Conservation (phyloP, 2,113 vertebrate genomes). For the Malurus melanocephalus region DNA sequence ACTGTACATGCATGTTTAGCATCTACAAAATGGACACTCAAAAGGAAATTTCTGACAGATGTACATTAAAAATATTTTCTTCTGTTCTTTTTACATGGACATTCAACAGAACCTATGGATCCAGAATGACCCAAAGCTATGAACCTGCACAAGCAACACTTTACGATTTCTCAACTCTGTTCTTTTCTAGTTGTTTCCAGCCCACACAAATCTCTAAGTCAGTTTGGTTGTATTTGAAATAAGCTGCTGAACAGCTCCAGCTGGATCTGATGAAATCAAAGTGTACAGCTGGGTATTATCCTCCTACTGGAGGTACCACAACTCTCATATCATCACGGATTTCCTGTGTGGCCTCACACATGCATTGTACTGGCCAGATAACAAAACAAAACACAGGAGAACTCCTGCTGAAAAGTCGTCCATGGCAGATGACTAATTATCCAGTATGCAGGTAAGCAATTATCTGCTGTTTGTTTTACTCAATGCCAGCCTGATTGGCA, state of each 20-base stretch:
- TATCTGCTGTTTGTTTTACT: neutral
- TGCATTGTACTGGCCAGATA: neutral
- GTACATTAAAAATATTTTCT: neutral
- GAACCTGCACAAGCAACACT: neutral
- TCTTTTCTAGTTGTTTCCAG: slow-evolving; percentile 35
- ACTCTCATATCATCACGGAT: neutral
- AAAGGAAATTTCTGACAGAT: neutral
- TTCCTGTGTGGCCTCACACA: slow-evolving; percentile 33
- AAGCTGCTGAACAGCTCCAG: slow-evolving; percentile 44
- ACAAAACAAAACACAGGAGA: slow-evolving; percentile 8
- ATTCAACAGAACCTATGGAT: neutral
- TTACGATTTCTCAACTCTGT: slow-evolving; percentile 18
- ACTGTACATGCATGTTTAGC: neutral
- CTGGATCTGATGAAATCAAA: slow-evolving; percentile 35
- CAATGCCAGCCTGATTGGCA: neutral
- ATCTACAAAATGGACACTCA: neutral
- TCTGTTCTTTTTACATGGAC: neutral
- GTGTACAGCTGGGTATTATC: slow-evolving; percentile 12
- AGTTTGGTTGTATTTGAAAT: neutral
- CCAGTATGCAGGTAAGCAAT: neutral
- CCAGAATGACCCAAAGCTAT: neutral
- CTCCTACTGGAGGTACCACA: slow-evolving; percentile 42
- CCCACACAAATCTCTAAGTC: slow-evolving; percentile 9
- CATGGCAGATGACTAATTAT: neutral
- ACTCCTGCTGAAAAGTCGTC: neutral